Evolutionary conservation across 1,140 invertebrate species (phyloP).

Genomic region (Drosophila ercepeae): DNA sequence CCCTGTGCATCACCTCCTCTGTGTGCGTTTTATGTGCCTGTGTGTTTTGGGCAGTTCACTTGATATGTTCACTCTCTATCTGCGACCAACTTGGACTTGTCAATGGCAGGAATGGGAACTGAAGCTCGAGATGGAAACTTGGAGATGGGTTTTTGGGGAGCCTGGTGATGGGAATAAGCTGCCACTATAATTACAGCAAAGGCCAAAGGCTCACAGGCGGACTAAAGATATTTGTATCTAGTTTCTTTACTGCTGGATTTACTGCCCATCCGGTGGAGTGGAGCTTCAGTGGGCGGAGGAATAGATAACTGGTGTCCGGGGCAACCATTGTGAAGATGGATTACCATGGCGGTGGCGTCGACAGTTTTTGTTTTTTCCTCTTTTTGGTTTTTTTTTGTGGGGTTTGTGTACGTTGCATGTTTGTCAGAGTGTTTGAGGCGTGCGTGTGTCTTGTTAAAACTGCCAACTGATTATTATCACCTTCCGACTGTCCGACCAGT

Average conservation of each 20-base stretch:
- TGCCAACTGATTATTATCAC: slow-evolving; percentile 80
- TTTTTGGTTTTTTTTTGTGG: slow-evolving; percentile 18
- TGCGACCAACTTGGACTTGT: slow-evolving; percentile 69
- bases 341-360: slow-evolving; percentile 62
- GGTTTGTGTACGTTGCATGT: slow-evolving; percentile 2
- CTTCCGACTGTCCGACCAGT: slow-evolving; percentile 56
- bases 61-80: slow-evolving; percentile 56
- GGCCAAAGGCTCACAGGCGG: slow-evolving; percentile 41
- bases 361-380: slow-evolving; percentile 34
- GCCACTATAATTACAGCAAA: slow-evolving; percentile 75
- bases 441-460: slow-evolving; percentile 75
- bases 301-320: slow-evolving; percentile 53
- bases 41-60: slow-evolving; percentile 67
- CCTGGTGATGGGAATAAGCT: slow-evolving; percentile 50
- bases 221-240: slow-evolving; percentile 75
- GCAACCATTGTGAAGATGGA: slow-evolving; percentile 79
- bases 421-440: slow-evolving; percentile 11
- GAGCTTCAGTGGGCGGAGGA: background rate
- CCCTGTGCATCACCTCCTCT: background rate
- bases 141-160: background rate
- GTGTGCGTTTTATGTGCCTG: slow-evolving; percentile 45
- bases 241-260: slow-evolving; percentile 65
- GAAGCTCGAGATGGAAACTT: background rate
- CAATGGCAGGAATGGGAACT: slow-evolving; percentile 56
- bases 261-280: slow-evolving; percentile 34